Base-by-base conservation (phyloP, 2,113 vertebrate genomes). In the Pygoscelis adeliae region DNA sequence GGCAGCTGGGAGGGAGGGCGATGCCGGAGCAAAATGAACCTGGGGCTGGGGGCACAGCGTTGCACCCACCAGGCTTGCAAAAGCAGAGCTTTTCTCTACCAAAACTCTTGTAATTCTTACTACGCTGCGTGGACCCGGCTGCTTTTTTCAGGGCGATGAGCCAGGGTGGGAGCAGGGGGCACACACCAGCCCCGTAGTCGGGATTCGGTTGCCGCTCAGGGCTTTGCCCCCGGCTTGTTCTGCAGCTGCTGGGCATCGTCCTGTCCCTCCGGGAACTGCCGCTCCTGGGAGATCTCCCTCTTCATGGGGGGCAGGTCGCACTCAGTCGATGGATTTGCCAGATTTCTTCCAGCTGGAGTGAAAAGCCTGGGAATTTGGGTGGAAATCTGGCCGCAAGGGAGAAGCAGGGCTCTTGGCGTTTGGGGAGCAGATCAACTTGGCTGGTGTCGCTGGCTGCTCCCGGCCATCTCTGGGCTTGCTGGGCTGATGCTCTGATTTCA, bases 181-280 rank as follows among this genome's bases (percentile, higher is more conserved):
- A 38, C 12, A 0, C 0, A 0, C 21, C 2, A 0, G 6, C 17
- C 7, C 29, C 0, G 0, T 11, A 44, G 20, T 44, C 0, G 0
- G 56, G 71, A 3, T 9, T 59, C 0, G 4, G 67, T 5, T 27
- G 32, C 25, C 80, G 25, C 46, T 86, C 4, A 1, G 29, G 73
- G 30, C 0, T 82, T 90, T 83, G 67, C 25, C 32, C 29, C 26
- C 1, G 5, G 21, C 22, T 79, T 62, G 13, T 26, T 8, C 13
- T 32, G 65, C 27, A 29, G 49, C 52, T 87, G 65, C 55, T 47
- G 89, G 40, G 65, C 10, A 83, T 62, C 2, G 0, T 58, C 52
- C 71, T 4, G 1, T 23, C 72, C 85, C 52, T 65, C 22, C 1
- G 4, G 83, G 55, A 62, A 15, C 7, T 0, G 0, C 38, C 17